phyloP scores from a whole-genome alignment of 1,140 invertebrate genomes.

The Metopolophium dirhodum region DNA sequence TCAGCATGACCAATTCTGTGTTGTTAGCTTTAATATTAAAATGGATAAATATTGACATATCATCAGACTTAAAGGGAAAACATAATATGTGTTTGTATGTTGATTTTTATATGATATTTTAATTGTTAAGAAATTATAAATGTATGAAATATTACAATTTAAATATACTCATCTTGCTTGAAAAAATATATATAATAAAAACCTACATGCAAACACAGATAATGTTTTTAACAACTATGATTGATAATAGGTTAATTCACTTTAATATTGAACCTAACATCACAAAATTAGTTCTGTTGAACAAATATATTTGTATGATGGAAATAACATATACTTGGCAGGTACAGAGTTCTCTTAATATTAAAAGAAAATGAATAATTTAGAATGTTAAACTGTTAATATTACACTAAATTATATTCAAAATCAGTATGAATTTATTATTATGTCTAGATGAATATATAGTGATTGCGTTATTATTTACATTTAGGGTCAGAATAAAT shows the following conservation, averaged over 20 bases:
- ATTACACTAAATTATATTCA: neutral
- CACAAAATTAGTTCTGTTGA: neutral
- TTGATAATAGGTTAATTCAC: neutral
- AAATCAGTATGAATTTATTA: neutral
- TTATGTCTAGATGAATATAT: neutral
- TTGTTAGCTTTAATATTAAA: neutral
- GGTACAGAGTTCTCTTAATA: neutral
- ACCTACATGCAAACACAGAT: neutral
- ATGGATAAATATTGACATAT: no score
- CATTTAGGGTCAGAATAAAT: neutral
- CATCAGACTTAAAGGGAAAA: neutral
- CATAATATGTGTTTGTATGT: neutral
- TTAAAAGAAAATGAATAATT: neutral
- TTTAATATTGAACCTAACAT: neutral
- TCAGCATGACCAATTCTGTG: neutral
- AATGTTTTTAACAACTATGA: neutral
- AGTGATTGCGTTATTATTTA: neutral
- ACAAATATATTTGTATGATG: neutral
- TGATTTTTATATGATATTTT: neutral
- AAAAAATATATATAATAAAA: neutral
- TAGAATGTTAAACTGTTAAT: neutral
- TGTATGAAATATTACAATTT: neutral
- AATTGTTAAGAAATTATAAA: neutral
- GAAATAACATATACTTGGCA: neutral
- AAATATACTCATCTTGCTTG: neutral